phyloP scores from a whole-genome alignment of 2,113 vertebrate genomes.

The Hypanus sabinus region DNA sequence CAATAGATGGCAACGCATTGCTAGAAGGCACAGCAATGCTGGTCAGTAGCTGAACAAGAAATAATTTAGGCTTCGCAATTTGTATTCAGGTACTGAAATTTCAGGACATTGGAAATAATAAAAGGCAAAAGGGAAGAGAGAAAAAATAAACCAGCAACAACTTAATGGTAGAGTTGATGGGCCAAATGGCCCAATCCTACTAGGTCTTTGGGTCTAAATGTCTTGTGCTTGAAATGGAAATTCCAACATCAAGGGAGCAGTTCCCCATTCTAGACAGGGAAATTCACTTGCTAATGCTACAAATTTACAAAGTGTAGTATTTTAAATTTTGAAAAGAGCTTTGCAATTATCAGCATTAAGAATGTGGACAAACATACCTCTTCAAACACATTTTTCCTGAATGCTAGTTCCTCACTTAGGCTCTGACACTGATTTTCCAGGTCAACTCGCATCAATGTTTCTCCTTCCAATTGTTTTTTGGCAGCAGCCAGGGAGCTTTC shows the following conservation, averaged over 20 bases:
- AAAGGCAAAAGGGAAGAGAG: no score
- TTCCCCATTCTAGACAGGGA: not conserved
- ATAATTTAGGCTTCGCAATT: not conserved
- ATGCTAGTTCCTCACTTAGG: conserved; percentile 82
- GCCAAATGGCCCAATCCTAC: no score
- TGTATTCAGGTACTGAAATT: not conserved
- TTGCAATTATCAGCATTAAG: not conserved
- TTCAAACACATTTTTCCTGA: conserved; percentile 88
- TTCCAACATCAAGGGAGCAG: not conserved
- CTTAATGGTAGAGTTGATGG: no score
- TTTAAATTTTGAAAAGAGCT: not conserved
- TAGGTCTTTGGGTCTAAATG: no score
- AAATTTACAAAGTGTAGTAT: not conserved
- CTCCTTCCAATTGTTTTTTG: conserved; percentile 86
- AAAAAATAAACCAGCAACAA: no score
- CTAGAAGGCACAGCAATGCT: not conserved
- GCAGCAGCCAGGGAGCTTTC: conserved; percentile 81
- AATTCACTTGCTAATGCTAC: not conserved
- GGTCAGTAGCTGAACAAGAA: not conserved
- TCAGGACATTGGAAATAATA: not conserved
- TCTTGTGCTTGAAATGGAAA: not conserved
- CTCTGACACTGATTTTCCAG: conserved; percentile 93
- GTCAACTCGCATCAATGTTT: conserved; percentile 88
- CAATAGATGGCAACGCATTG: not conserved
- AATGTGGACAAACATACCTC: conserved; percentile 62